These are phyloP conservation scores for Nipponia nippon DNA, from an alignment of 2,113 vertebrate species.

Conservation along the genomic window DNA sequence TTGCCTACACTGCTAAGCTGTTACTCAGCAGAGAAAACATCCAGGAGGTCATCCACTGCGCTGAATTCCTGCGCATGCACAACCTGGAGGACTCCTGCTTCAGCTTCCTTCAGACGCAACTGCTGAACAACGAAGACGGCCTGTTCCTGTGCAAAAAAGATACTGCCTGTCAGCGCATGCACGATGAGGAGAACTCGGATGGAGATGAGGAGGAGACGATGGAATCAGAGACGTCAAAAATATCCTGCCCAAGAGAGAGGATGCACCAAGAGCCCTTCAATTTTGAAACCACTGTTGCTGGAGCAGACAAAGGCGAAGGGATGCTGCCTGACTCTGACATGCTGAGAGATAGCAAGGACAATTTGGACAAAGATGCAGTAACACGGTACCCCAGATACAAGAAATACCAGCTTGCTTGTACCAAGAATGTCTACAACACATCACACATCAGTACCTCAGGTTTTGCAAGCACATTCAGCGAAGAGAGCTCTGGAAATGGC, in stretches of 20 bases:
- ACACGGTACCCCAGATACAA: conserved; percentile 96
- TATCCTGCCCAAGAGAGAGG: conserved; percentile 80
- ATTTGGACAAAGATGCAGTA: conserved; percentile 80
- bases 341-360: conserved; percentile 80
- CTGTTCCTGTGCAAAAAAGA: conserved; percentile 87
- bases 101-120: conserved; percentile 95
- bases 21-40: conserved; percentile 99
- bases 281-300: conserved; percentile 74
- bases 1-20: conserved; percentile 99
- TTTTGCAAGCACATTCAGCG: conserved; percentile 95
- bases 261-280: conserved; percentile 76
- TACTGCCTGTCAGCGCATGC: conserved; percentile 74
- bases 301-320: conserved; percentile 76
- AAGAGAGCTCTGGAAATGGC: conserved; percentile 75
- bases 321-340: conserved; percentile 71
- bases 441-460: conserved; percentile 98
- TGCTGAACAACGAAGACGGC: conserved; percentile 90
- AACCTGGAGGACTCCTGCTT: conserved; percentile 99
- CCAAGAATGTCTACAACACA: conserved; percentile 95
- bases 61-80: conserved; percentile 97
- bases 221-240: conserved; percentile 79
- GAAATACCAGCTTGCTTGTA: conserved; percentile 98
- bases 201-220: conserved; percentile 81
- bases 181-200: conserved; percentile 79
- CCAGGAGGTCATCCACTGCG: conserved; percentile 97